A percentile compares a stretch with the other conserved stretches of the same genome.
These are phyloP conservation scores for Pachycephus smyrnensis DNA, from an alignment of 2,888 invertebrate genomes.

Conservation along the genomic window DNA sequence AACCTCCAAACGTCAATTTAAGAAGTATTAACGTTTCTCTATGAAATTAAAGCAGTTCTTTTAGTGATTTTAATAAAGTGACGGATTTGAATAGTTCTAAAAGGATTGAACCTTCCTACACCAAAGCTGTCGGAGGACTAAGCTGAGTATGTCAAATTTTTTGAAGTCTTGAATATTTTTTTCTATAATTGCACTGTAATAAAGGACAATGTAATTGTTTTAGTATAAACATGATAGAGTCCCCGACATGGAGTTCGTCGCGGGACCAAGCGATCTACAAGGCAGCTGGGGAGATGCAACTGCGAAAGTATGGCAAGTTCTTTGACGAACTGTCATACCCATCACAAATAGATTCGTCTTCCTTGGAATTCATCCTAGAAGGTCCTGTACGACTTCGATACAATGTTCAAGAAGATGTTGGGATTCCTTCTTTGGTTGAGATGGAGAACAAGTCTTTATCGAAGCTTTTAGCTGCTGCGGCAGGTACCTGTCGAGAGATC, in stretches of 20 bases:
- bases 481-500: slow-evolving; percentile 84
- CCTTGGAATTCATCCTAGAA: slow-evolving; percentile 53
- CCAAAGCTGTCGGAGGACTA: neutral
- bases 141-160: neutral
- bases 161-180: neutral
- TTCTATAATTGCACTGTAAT: neutral
- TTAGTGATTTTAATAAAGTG: neutral
- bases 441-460: slow-evolving; percentile 87
- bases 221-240: slow-evolving; percentile 55
- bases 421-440: slow-evolving; percentile 78
- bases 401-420: slow-evolving; percentile 74
- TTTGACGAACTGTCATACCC: slow-evolving; percentile 66
- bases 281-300: slow-evolving; percentile 70
- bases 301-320: slow-evolving; percentile 70
- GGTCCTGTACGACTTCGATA: slow-evolving; percentile 62
- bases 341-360: slow-evolving; percentile 42
- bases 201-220: neutral
- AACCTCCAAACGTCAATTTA: neutral
- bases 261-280: slow-evolving; percentile 61
- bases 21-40: neutral
- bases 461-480: slow-evolving; percentile 83
- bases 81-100: neutral
- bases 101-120: neutral
- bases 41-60: neutral
- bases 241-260: slow-evolving; percentile 52